Evolutionary conservation across 2,113 vertebrate species (phyloP).

Genomic region (Mesembrinibis cayennensis): DNA sequence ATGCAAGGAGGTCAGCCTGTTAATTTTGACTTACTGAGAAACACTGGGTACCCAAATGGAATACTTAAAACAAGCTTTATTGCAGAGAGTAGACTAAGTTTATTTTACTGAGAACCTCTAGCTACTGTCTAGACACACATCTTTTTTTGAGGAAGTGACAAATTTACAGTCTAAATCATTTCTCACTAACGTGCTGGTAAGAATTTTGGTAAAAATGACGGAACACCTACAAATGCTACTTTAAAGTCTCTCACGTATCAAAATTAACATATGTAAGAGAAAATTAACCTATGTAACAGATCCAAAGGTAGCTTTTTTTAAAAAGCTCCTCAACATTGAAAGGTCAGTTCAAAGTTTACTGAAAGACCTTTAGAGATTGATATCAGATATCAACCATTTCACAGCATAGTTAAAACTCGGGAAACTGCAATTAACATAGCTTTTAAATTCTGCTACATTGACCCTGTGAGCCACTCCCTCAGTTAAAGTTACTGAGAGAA

Average conservation of each 20-base stretch:
- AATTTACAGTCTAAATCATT: neutral
- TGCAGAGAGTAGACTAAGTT: neutral
- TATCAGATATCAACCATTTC: neutral
- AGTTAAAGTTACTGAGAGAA: neutral
- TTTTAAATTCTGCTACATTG: neutral
- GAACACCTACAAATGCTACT: neutral
- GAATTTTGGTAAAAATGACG: neutral
- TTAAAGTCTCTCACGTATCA: neutral
- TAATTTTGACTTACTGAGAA: neutral
- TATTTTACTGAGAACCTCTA: neutral
- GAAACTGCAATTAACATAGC: neutral
- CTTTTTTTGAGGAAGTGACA: neutral
- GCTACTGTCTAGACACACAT: neutral
- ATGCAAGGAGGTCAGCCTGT: neutral
- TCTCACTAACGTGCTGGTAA: neutral
- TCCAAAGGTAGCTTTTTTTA: neutral
- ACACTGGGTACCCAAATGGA: neutral
- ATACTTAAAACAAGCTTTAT: neutral
- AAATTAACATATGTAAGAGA: neutral
- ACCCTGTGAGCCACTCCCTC: neutral
- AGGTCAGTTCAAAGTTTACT: neutral
- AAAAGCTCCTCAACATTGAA: neutral
- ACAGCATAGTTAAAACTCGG: neutral
- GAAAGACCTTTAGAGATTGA: neutral
- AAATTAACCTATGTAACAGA: neutral